Evolutionary conservation across 2,113 vertebrate species (phyloP).

Genomic region (Siniperca chuatsi): DNA sequence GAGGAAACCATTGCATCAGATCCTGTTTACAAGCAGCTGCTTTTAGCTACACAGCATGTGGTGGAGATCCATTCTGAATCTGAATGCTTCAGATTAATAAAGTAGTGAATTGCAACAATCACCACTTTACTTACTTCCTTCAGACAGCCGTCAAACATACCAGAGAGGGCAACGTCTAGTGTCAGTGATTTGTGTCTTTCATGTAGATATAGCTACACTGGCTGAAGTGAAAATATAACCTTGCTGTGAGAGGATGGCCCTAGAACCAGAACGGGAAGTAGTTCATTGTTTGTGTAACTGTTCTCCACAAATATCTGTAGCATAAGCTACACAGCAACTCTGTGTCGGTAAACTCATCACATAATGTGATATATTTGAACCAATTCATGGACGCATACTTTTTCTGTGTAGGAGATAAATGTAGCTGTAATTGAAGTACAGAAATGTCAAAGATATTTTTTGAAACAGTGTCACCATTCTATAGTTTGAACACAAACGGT

Average conservation of each 20-base stretch:
- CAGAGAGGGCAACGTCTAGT: not conserved
- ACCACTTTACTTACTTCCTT: not conserved
- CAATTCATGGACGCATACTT: not conserved
- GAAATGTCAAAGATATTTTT: no score
- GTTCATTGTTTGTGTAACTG: not conserved
- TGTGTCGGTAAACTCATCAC: not conserved
- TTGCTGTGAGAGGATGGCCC: not conserved
- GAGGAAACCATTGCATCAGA: conserved; percentile 61
- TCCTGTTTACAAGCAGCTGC: conserved; percentile 38
- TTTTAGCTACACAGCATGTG: conserved; percentile 43
- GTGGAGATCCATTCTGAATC: not conserved
- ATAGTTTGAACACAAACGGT: no score
- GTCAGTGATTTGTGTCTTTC: not conserved
- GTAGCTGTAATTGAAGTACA: no score
- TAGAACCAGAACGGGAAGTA: not conserved
- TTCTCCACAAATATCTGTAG: not conserved
- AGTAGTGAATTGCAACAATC: conserved; percentile 13
- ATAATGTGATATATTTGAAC: not conserved
- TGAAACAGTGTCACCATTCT: no score
- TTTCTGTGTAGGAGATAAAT: not conserved
- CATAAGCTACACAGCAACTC: not conserved
- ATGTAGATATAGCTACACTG: not conserved
- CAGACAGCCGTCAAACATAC: not conserved
- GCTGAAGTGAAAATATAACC: conserved; percentile 1
- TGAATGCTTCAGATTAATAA: conserved; percentile 5